Conservation (phyloP, 2,797 vertebrate species). For the Novumbra hubbsi region DNA sequence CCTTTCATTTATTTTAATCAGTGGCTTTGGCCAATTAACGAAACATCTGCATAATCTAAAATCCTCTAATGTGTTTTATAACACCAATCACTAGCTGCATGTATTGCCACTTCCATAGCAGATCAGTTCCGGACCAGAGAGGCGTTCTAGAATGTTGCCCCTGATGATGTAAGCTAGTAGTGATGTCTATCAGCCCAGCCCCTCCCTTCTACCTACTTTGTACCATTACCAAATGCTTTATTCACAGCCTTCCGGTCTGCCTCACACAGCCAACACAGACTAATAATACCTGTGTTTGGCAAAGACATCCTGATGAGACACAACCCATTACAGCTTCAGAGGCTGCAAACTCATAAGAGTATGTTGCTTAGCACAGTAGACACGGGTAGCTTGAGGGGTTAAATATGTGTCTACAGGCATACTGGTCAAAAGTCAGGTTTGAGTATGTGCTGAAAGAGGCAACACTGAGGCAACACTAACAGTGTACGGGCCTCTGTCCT, state of each 20-base stretch:
- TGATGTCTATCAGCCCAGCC: background rate
- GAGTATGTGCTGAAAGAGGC: background rate
- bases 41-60: background rate
- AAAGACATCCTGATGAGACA: too few species aligned
- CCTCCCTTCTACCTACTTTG: background rate
- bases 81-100: background rate
- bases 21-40: background rate
- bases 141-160: conserved; percentile 1
- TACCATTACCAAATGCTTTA: background rate
- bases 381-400: background rate
- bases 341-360: background rate
- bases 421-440: background rate
- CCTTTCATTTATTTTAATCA: too few species aligned
- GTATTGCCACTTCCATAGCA: background rate
- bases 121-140: background rate
- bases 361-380: background rate
- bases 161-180: conserved; percentile 1
- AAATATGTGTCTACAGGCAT: background rate
- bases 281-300: conserved; percentile 25
- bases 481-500: background rate
- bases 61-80: background rate
- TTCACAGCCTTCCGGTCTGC: background rate
- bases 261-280: conserved; percentile 5
- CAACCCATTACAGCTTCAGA: too few species aligned
- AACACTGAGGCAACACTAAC: background rate